Conservation (phyloP, 1,140 invertebrate genomes). For the Luehdorfia chinensis region DNA sequence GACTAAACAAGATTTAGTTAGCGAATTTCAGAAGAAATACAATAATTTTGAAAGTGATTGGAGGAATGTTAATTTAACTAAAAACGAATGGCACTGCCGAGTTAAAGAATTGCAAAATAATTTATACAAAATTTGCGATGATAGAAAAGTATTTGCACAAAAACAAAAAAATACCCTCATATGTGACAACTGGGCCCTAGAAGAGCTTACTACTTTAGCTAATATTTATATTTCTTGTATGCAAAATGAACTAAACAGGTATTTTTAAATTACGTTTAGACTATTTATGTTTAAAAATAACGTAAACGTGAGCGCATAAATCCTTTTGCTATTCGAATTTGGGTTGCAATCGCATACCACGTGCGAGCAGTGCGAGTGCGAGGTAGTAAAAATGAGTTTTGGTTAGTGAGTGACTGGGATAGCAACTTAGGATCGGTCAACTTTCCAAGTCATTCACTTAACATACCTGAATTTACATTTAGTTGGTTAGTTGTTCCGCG, state of each 20-base stretch:
- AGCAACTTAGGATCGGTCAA: no score
- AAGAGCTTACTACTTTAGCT: constrained; percentile 69
- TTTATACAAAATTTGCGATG: constrained; percentile 76
- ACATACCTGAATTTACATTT: no score
- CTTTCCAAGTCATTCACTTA: no score
- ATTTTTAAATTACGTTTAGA: no score
- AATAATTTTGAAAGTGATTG: constrained; percentile 78
- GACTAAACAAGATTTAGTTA: constrained; percentile 74
- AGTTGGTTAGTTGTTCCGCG: no score
- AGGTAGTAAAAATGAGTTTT: no score
- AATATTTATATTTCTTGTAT: constrained; percentile 77
- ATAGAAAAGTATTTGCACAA: constrained; percentile 72
- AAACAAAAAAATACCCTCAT: constrained; percentile 70
- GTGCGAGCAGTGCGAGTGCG: no score
- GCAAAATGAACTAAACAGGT: constrained; percentile 79
- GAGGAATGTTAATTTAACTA: constrained; percentile 67
- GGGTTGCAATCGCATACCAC: no score
- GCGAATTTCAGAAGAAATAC: constrained; percentile 76
- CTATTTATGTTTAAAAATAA: no score
- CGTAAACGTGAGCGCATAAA: no score
- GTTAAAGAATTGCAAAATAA: constrained; percentile 56
- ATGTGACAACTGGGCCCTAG: constrained; percentile 72
- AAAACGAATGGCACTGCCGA: constrained; percentile 71
- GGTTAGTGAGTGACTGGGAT: no score
- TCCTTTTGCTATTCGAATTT: no score